phyloP scores from a whole-genome alignment of 1,140 invertebrate genomes.

The Archivesica marissinica region DNA sequence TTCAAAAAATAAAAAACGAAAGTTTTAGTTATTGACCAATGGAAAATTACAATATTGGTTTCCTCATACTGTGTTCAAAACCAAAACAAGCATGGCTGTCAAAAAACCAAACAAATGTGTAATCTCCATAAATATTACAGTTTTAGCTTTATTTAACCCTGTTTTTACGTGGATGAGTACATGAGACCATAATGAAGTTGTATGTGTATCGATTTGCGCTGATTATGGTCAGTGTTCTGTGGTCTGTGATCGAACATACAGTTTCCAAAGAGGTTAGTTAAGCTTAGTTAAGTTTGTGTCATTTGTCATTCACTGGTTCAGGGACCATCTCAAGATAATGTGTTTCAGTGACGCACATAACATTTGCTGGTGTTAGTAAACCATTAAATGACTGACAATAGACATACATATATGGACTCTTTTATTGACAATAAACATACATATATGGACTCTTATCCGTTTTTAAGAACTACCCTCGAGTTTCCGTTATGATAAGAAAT shows the following conservation, averaged over 20 bases:
- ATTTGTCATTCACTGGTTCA: not conserved
- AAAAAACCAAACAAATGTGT: not conserved
- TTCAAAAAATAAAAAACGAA: constrained; percentile 17
- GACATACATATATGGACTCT: too few species aligned
- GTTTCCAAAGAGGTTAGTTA: constrained; percentile 22
- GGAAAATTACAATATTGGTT: not conserved
- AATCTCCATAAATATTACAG: not conserved
- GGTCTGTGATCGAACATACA: constrained; percentile 30
- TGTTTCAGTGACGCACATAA: not conserved
- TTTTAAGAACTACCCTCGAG: too few species aligned
- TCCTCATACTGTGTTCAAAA: constrained; percentile 16
- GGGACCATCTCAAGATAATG: constrained; percentile 13
- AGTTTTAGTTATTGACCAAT: constrained; percentile 30
- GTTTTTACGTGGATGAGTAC: too few species aligned
- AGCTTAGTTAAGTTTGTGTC: too few species aligned
- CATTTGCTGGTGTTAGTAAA: too few species aligned
- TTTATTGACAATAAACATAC: not conserved
- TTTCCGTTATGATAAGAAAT: too few species aligned
- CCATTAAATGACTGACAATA: too few species aligned
- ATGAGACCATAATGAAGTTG: constrained; percentile 1
- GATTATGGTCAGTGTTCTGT: not conserved
- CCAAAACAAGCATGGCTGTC: constrained; percentile 57
- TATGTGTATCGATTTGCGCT: constrained; percentile 23
- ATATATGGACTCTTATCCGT: not conserved
- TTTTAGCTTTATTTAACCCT: not conserved